These are phyloP conservation scores for Alethe castanea DNA, from an alignment of 2,113 vertebrate genomes.

Conservation along the genomic window DNA sequence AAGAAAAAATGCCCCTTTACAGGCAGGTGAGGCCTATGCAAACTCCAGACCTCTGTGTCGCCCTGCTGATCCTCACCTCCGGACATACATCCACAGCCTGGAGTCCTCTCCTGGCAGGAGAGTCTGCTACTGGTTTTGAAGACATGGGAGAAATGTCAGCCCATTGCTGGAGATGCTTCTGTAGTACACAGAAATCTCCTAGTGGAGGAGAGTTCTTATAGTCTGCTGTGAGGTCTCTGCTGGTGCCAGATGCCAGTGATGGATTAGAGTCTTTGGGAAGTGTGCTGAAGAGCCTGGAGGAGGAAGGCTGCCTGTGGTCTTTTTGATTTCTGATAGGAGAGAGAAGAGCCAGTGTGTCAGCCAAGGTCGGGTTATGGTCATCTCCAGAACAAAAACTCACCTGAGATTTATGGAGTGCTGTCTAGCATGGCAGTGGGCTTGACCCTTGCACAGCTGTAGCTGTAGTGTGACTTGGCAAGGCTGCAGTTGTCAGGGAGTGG, in stretches of 20 bases:
- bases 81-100: rapidly evolving
- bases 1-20: background rate
- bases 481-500: background rate
- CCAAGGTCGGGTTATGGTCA: background rate
- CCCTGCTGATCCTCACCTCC: background rate
- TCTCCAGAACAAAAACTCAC: background rate
- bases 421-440: rapidly evolving
- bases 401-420: background rate
- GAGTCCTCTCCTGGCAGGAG: background rate
- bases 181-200: background rate
- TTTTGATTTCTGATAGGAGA: background rate
- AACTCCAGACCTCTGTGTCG: background rate
- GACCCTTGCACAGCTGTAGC: background rate
- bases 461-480: background rate
- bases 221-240: background rate
- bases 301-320: background rate
- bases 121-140: background rate
- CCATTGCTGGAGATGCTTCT: background rate
- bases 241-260: background rate
- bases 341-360: background rate
- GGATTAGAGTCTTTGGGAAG: background rate
- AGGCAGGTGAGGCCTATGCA: background rate
- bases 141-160: background rate
- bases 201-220: background rate
- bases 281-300: background rate